These are phyloP conservation scores for Sciurus vulgaris DNA, from an alignment of 2,797 vertebrate species.

Conservation along the genomic window DNA sequence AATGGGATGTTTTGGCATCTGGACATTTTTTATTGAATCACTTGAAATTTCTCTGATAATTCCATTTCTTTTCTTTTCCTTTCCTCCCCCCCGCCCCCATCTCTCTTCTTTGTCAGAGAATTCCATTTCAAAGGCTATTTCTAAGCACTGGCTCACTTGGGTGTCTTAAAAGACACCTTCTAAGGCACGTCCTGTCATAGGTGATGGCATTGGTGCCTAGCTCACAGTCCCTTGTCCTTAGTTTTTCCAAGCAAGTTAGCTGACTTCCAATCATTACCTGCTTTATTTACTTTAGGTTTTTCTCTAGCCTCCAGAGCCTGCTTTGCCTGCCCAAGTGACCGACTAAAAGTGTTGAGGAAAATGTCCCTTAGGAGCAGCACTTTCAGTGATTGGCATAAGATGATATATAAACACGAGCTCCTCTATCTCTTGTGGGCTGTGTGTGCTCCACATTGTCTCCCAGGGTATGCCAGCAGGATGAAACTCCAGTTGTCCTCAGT, in stretches of 20 bases:
- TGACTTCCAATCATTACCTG: neutral
- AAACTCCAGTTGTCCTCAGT: neutral
- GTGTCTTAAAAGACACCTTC: conserved; percentile 2
- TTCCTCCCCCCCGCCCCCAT: too few relatives aligned
- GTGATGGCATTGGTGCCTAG: neutral
- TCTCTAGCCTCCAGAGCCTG: neutral
- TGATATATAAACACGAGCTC: neutral
- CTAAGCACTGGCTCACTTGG: neutral
- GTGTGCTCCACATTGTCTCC: neutral
- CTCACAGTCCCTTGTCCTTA: neutral
- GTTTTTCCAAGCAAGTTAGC: neutral
- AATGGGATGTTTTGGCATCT: neutral
- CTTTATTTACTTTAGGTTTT: conserved; percentile 11
- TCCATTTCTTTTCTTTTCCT: conserved; percentile 4
- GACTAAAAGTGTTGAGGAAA: neutral
- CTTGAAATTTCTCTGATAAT: conserved; percentile 51
- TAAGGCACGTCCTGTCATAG: neutral
- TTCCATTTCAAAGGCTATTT: conserved; percentile 61
- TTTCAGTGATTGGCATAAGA: neutral
- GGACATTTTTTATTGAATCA: conserved; percentile 21
- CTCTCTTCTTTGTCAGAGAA: neutral
- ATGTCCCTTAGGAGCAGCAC: neutral
- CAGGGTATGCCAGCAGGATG: neutral
- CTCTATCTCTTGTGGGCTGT: neutral
- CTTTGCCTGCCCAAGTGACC: neutral